phyloP scores from a whole-genome alignment of 2,113 vertebrate genomes.

The Ariopsis seemanni region DNA sequence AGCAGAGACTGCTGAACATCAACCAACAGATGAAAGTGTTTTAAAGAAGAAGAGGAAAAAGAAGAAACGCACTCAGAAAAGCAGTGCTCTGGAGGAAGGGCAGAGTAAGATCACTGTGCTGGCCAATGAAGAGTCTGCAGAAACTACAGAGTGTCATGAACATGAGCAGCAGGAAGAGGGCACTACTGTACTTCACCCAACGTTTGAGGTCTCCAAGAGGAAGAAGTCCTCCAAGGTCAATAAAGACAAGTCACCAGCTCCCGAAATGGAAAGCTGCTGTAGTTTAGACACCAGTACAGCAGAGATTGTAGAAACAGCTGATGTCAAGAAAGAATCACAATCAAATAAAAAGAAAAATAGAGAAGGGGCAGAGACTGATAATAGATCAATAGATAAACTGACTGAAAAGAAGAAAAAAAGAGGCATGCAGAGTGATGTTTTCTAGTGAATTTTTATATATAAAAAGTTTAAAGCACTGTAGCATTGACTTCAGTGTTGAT shows the following conservation, averaged over 20 bases:
- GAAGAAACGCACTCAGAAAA: slow-evolving; percentile 29
- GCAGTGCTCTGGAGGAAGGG: background rate
- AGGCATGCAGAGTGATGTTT: slow-evolving; percentile 37
- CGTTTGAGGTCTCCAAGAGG: slow-evolving; percentile 42
- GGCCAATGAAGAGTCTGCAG: slow-evolving; percentile 1
- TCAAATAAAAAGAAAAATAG: slow-evolving; percentile 47
- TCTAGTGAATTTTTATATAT: background rate
- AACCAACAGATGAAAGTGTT: background rate
- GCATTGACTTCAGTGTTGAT: background rate
- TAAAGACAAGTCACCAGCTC: background rate
- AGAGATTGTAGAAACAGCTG: background rate
- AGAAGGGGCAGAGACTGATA: background rate
- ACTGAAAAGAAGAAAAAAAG: slow-evolving; percentile 52
- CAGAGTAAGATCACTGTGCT: background rate
- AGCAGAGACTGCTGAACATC: background rate
- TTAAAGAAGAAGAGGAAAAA: slow-evolving; percentile 40
- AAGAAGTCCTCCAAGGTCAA: slow-evolving; percentile 45
- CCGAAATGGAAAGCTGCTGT: background rate
- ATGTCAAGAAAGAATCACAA: slow-evolving; percentile 6
- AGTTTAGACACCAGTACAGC: background rate
- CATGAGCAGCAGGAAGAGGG: slow-evolving; percentile 10
- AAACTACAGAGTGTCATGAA: background rate
- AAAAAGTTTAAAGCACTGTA: background rate
- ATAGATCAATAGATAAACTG: background rate
- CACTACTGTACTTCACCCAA: slow-evolving; percentile 1